phyloP scores from a whole-genome alignment of 2,888 invertebrate genomes.

The Spilosoma lubricipeda region DNA sequence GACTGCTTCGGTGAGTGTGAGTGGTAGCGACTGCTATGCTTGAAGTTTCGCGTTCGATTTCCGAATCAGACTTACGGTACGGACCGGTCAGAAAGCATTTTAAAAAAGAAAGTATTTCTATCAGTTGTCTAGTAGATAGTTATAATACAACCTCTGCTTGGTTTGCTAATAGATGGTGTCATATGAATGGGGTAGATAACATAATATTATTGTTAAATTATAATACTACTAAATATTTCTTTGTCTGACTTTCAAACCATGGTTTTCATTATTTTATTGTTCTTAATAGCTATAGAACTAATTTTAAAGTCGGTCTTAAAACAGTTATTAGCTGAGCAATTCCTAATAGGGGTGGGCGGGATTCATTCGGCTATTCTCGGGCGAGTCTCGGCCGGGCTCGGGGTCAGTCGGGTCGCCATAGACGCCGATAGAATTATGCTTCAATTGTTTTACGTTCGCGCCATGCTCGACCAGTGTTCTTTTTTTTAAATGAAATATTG shows the following conservation, averaged over 20 bases:
- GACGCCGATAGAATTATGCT: conserved; percentile 76
- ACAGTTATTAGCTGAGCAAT: conserved; percentile 62
- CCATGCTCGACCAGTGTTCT: conserved; percentile 54
- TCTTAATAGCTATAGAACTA: conserved; percentile 42
- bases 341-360: conserved; percentile 70
- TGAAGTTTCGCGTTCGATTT: too few relatives aligned
- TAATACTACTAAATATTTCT: not conserved
- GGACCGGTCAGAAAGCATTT: too few relatives aligned
- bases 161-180: too few relatives aligned
- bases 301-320: conserved; percentile 57
- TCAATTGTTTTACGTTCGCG: conserved; percentile 78
- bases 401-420: conserved; percentile 56
- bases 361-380: conserved; percentile 56
- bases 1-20: too few relatives aligned
- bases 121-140: too few relatives aligned
- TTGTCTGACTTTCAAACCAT: not conserved
- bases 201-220: not conserved
- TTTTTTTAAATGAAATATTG: conserved; percentile 61
- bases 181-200: too few relatives aligned
- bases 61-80: too few relatives aligned
- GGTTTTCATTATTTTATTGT: not conserved
- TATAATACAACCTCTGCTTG: too few relatives aligned
- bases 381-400: conserved; percentile 48
- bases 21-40: too few relatives aligned
- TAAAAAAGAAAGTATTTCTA: too few relatives aligned